phyloP scores from a whole-genome alignment of 2,797 vertebrate species.

The Mormyrus proboscirostris region DNA sequence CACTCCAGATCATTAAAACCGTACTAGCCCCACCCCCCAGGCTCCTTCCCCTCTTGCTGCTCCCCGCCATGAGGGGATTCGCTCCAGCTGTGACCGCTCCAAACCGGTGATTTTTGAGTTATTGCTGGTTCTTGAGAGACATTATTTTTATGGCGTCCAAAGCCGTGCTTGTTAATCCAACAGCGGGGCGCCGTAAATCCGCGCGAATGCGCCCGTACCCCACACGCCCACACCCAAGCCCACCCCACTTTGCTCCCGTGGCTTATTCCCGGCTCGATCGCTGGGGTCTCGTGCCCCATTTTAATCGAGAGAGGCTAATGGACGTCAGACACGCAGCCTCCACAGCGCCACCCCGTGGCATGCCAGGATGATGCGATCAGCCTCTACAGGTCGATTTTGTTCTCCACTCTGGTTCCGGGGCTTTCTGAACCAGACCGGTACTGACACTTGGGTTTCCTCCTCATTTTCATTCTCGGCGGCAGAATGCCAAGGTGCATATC shows the following conservation, averaged over 20 bases:
- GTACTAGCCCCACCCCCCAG: neutral
- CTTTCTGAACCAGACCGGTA: neutral
- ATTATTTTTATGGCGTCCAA: constrained; percentile 11
- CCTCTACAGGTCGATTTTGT: neutral
- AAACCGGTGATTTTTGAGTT: constrained; percentile 1
- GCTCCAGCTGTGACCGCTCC: neutral
- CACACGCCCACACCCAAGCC: neutral
- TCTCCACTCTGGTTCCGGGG: neutral
- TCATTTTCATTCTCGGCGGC: neutral
- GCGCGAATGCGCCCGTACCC: neutral
- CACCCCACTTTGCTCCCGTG: neutral
- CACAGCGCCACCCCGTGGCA: neutral
- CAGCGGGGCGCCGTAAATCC: neutral
- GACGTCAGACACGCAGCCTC: neutral
- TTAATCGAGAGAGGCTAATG: neutral
- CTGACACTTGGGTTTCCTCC: neutral
- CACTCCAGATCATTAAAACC: neutral
- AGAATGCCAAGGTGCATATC: constrained; percentile 95
- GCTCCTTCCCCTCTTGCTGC: neutral
- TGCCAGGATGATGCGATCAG: neutral
- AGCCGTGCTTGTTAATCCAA: constrained; percentile 1
- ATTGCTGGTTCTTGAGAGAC: neutral
- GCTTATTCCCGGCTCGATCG: neutral
- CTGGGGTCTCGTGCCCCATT: neutral
- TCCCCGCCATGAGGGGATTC: neutral